Evolutionary conservation across 2,888 invertebrate species (phyloP), one percentile per base, ranked within the genome.

Genomic region (Protodeltote pygarga): DNA sequence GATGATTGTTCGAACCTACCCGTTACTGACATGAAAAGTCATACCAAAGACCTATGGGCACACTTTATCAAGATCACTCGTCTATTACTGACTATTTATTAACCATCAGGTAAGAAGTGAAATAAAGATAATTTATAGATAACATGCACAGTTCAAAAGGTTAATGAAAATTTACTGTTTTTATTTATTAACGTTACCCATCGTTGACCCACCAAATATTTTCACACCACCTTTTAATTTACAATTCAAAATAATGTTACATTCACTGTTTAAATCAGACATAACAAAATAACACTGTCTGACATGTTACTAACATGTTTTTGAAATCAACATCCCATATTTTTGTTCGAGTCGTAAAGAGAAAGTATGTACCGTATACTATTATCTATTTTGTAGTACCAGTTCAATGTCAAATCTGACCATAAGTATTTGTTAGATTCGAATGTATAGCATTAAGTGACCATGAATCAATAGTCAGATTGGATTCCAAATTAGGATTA

Each of bases 401-500:
- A 29, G 47, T 53, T 45, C 46, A 49, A 61, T 52, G 65, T 59
- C 60, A 37, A 60, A 63, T 39, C 49, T 45, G 40, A 61, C 24
- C 33, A 59, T 66, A 61, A 58, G 60, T 62, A 69, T 71, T 75
- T 73, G 70, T 76, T 77, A 69, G 53, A 45, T 68, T 74, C 66
- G 63, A 65, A 63, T 64, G 70, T 60, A 66, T 53, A 58, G 53
- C n/a, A 71, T 73, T 73, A 67, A 71, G 63, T 65, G 61, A 51
- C 47, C 60, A 65, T 60, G 70, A 77, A 73, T 73, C 77, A 75
- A 73, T 73, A 70, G 59, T 32, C 39, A 49, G 73, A 73, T 71
- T 71, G 71, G 69, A 71, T 70, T 65, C 83, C 83, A 77, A 81
- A 84, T 83, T 79, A 76, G 81, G 85, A 77, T 73, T 73, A 70